Evolutionary conservation across 2,888 invertebrate genomes (phyloP).

Genomic region (Ametastegia equiseti): DNA sequence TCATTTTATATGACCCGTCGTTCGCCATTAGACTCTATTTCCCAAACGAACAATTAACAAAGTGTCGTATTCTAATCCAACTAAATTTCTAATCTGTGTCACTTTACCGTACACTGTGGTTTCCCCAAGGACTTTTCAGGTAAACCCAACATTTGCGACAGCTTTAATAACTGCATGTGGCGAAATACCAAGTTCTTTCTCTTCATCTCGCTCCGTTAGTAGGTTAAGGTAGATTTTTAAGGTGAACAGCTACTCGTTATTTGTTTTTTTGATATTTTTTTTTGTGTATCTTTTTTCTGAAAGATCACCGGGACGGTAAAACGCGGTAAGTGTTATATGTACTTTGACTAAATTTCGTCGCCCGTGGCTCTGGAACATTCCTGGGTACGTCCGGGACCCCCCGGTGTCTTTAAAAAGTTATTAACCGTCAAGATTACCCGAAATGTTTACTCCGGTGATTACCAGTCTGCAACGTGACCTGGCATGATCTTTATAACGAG

Average conservation of each 20-base stretch:
- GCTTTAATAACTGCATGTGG: constrained; percentile 42
- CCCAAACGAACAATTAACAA: constrained; percentile 37
- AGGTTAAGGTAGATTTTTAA: constrained; percentile 45
- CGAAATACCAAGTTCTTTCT: constrained; percentile 23
- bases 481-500: constrained; percentile 32
- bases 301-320: background rate
- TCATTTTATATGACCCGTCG: constrained; percentile 12
- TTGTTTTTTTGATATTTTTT: background rate
- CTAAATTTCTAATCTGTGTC: constrained; percentile 29
- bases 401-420: constrained; percentile 27
- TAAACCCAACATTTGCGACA: constrained; percentile 42
- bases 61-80: constrained; percentile 37
- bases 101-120: constrained; percentile 33
- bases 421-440: constrained; percentile 35
- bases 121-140: constrained; percentile 44
- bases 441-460: constrained; percentile 30
- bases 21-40: background rate
- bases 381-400: constrained; percentile 6
- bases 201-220: constrained; percentile 41
- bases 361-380: constrained; percentile 9
- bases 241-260: constrained; percentile 11
- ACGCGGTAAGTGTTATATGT: background rate
- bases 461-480: constrained; percentile 29
- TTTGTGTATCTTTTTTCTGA: background rate
- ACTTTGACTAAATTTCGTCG: background rate